Evolutionary conservation across 1,140 invertebrate genomes (phyloP), one percentile per base, ranked within the genome.

Genomic region (Ridgeia piscesae): DNA sequence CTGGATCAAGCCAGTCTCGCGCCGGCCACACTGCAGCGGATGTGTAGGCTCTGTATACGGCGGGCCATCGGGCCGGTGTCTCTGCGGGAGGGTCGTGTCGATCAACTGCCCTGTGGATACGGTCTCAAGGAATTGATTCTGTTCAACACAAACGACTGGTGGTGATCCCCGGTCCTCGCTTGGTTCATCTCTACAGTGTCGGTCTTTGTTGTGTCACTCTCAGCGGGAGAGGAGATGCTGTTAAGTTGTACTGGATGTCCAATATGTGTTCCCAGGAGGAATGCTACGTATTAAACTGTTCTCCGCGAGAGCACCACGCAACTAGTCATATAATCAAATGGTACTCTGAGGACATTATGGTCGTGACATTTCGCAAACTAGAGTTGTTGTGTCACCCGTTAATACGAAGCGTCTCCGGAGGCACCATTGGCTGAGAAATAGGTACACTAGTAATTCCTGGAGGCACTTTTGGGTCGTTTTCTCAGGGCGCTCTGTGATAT

Each of bases 141-240:
- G 58, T 77, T 77, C 58, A 77, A 77, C 58, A 77, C 58, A 77
- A 77, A 77, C 58, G 58, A 77, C 58, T 77, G 58, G 58, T 77
- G 58, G 58, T 21, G 58, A 77, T 77, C 14, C 58, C 27, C 4
- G 4, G 4, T 11, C 11, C 42, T 42, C 42, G 42, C 42, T 11
- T 42, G 11, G 42, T 42, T 11, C 42, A 42, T 42, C 42, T 21
- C 58, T 21, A 77, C 27, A 21, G 58, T 77, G 2, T 77, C 58
- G 58, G 58, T 77, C 27, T 8, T 17, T 21, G 27, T 77, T 31
- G 2, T 2, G 17, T 77, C 58, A 21, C 42, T 42, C 42, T 42
- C 42, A 42, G 4, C 58, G 48, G 48, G 48, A 50, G 8, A 50
- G 8, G 48, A 50, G 48, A 14, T 31, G 58, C 58, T 42, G 11